Evolutionary conservation across 92 coral and sea anemone species (phyloP), one percentile per base, ranked within the genome.

Genomic region (Montipora capitata): DNA sequence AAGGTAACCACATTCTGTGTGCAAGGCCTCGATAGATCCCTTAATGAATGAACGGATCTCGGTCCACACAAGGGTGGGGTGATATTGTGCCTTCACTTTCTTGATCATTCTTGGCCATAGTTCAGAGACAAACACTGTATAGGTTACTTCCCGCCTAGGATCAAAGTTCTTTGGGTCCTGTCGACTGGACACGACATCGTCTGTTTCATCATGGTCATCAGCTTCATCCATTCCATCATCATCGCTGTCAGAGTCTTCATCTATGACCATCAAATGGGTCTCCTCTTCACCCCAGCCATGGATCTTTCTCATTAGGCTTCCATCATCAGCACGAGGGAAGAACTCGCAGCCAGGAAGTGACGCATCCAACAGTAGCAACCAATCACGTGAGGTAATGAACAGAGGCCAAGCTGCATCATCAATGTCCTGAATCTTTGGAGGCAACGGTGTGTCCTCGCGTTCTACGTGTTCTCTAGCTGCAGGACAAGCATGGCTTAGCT

Each of bases 221-320:
- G 56, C 74, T 2, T 64, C 87, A 35, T 72, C 91, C 41, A 78
- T 80, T 40, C 86, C 97, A 39, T 96, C 96, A 3, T 74, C 98
- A 20, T 96, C 95, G 12, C 79, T 91, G 39, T 93, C 94, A 44
- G 87, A 86, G 8, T 95, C 96, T 58, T 93, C 96, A 16, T 89
- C 94, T 58, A 97, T 95, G 45, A 86, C 90, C 10, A 85, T 82
- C 45, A 97, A 74, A 67, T 94, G 93, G 35, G 90, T 92, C 74
- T 97, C 99, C 52, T 94, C 98, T 67, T 97, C 97, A 27, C 98
- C 99, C 99, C 99, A 97, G 5, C 99, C 99, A 45, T 91, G 85
- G 20, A 97, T 93, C 79, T 79, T 80, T 39, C 96, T 85, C 78
- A 96, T n/a, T 58, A 97, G 79, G 48, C 94, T 93, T 10, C 99